Percentiles rank a stretch among this genome's conserved stretches.
Evolutionary conservation across 1,140 invertebrate species (phyloP).

Genomic region (Periplaneta americana): DNA sequence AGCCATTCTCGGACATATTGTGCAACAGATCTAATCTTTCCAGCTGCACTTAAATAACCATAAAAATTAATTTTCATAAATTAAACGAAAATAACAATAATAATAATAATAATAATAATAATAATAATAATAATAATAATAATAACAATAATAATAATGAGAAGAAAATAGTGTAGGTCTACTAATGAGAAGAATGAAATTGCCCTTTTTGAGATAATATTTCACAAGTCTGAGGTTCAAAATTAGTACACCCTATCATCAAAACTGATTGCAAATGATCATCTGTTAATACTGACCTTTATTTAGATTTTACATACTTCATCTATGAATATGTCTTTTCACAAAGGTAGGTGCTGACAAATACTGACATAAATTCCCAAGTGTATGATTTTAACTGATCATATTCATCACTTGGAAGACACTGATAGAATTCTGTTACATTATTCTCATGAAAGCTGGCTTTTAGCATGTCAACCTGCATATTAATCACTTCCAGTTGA

Average conservation of each 20-base stretch:
- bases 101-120: no score
- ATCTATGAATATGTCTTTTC: slow-evolving; percentile 15
- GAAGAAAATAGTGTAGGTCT: no score
- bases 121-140: no score
- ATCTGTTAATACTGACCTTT: slow-evolving; percentile 14
- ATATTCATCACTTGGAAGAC: slow-evolving; percentile 12
- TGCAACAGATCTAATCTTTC: no score
- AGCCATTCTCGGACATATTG: no score
- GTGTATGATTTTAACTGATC: slow-evolving; percentile 12
- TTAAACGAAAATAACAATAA: no score
- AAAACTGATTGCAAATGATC: no score
- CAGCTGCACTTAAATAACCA: no score
- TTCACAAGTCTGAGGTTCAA: background rate
- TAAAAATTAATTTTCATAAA: no score
- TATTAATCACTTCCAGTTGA: slow-evolving; percentile 11
- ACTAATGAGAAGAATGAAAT: no score
- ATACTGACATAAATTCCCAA: slow-evolving; percentile 8
- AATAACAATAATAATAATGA: no score
- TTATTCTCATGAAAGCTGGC: slow-evolving; percentile 3
- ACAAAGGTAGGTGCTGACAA: slow-evolving; percentile 6
- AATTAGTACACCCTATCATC: background rate
- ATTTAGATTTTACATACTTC: slow-evolving; percentile 12
- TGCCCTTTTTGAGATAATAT: background rate
- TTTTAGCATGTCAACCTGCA: slow-evolving; percentile 3
- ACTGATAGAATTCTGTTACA: slow-evolving; percentile 14